phyloP scores from a whole-genome alignment of 1,140 invertebrate species.

The Thaumatotibia leucotreta region DNA sequence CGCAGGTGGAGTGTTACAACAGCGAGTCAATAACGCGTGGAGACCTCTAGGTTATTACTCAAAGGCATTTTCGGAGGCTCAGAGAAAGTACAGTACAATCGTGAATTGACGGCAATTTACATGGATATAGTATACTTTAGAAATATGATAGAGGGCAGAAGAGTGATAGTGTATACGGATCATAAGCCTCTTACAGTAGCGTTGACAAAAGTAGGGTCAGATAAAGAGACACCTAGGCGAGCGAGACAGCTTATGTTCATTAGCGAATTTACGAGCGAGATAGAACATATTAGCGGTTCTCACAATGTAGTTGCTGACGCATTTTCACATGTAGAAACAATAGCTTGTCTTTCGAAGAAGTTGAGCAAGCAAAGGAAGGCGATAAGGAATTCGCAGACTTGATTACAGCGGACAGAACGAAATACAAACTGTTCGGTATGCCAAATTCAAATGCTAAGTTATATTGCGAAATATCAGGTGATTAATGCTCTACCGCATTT shows the following conservation, averaged over 20 bases:
- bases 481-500: too few species aligned
- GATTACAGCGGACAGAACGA: too few species aligned
- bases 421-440: too few species aligned
- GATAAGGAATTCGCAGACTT: too few species aligned
- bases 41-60: slow-evolving; percentile 25
- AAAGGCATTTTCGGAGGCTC: slow-evolving; percentile 32
- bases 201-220: slow-evolving; percentile 18
- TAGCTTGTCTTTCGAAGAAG: neutral
- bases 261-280: slow-evolving; percentile 22
- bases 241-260: slow-evolving; percentile 24
- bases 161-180: slow-evolving; percentile 39
- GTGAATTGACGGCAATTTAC: slow-evolving; percentile 33
- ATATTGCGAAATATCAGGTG: too few species aligned
- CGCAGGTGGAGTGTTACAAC: slow-evolving; percentile 39
- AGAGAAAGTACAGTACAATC: slow-evolving; percentile 32
- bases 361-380: too few species aligned
- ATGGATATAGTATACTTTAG: slow-evolving; percentile 36
- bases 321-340: slow-evolving; percentile 17
- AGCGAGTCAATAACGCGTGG: slow-evolving; percentile 26
- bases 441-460: too few species aligned
- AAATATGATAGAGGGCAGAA: slow-evolving; percentile 27
- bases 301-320: slow-evolving; percentile 24
- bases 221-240: slow-evolving; percentile 11
- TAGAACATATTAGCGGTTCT: slow-evolving; percentile 19
- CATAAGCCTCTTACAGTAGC: slow-evolving; percentile 44